phyloP scores from a whole-genome alignment of 2,797 vertebrate species.

The Lepus oiostolus region DNA sequence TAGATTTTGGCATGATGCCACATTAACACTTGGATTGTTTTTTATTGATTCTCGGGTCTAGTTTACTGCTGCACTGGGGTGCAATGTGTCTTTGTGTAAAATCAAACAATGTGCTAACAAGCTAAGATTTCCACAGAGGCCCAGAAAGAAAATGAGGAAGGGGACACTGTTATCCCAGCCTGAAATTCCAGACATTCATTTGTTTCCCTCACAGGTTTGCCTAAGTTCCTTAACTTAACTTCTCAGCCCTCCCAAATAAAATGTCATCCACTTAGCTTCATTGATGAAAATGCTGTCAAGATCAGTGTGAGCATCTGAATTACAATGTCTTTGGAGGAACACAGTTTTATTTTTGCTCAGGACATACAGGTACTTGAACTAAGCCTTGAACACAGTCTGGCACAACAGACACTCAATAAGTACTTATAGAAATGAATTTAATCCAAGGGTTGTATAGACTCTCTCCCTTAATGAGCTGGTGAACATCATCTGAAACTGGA shows the following conservation, averaged over 20 bases:
- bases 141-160: background rate
- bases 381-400: background rate
- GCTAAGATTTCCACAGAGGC: background rate
- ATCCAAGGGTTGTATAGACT: background rate
- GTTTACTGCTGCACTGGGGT: slow-evolving; percentile 12
- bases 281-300: background rate
- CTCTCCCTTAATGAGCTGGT: slow-evolving; percentile 12
- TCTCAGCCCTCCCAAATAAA: background rate
- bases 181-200: background rate
- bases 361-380: background rate
- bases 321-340: background rate
- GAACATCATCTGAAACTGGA: slow-evolving; percentile 36
- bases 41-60: slow-evolving; percentile 37
- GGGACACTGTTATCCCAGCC: background rate
- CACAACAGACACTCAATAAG: slow-evolving; percentile 48
- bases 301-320: background rate
- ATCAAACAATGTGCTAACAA: slow-evolving; percentile 58
- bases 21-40: slow-evolving; percentile 42
- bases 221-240: background rate
- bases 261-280: background rate
- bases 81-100: slow-evolving; percentile 3
- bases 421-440: slow-evolving; percentile 59
- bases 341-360: slow-evolving; percentile 24
- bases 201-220: background rate
- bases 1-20: slow-evolving; percentile 41